phyloP scores from a whole-genome alignment of 1,140 invertebrate genomes.

The Ceratina calcarata region DNA sequence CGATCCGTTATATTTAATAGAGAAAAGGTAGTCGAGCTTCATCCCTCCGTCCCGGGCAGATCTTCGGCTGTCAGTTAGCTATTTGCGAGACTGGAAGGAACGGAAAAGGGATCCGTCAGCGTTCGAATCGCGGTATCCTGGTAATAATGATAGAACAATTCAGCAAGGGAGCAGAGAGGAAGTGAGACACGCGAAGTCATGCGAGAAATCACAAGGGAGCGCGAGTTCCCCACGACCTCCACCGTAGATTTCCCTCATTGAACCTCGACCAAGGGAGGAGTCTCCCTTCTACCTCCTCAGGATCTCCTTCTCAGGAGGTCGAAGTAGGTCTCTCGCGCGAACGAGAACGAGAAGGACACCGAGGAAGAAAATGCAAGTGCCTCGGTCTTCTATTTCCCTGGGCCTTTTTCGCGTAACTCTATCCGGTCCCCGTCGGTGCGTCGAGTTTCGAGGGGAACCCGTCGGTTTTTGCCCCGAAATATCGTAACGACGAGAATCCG shows the following conservation, averaged over 20 bases:
- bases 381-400: constrained; percentile 3
- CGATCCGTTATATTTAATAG: no score
- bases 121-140: constrained; percentile 30
- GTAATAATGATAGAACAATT: constrained; percentile 20
- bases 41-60: background rate
- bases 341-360: constrained; percentile 14
- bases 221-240: constrained; percentile 33
- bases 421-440: background rate
- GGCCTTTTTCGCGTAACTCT: background rate
- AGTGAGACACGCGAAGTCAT: constrained; percentile 64
- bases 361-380: constrained; percentile 48
- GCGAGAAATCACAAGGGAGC: constrained; percentile 69
- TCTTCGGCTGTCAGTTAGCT: no score
- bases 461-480: constrained; percentile 46
- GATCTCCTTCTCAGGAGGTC: constrained; percentile 64
- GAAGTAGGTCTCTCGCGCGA: constrained; percentile 71
- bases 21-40: no score
- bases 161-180: background rate
- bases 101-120: background rate
- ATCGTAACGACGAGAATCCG: constrained; percentile 51
- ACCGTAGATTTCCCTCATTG: constrained; percentile 58
- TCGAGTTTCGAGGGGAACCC: no score
- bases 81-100: background rate
- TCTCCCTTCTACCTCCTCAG: constrained; percentile 38
- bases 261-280: constrained; percentile 32